These are phyloP conservation scores for Antrozous pallidus DNA, from an alignment of 2,797 vertebrate species.

Conservation along the genomic window DNA sequence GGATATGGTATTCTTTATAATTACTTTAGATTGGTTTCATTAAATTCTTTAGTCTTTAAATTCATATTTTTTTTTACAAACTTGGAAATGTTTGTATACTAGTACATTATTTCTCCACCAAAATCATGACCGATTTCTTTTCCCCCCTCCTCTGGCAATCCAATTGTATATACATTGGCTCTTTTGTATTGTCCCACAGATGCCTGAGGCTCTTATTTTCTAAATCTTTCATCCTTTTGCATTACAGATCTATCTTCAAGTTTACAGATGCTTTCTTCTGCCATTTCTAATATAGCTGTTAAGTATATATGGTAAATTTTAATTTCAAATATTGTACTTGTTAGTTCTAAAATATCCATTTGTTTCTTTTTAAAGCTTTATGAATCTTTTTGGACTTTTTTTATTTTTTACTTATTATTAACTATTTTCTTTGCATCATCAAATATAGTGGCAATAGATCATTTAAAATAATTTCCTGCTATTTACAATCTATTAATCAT, in stretches of 20 bases:
- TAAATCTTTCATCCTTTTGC: neutral
- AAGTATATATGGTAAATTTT: neutral
- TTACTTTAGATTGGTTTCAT: neutral
- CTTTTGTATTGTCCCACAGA: neutral
- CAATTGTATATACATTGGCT: neutral
- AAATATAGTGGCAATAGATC: neutral
- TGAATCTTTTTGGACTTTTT: neutral
- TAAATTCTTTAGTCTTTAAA: neutral
- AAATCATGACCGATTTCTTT: neutral
- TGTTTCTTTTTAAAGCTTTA: neutral
- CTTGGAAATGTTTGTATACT: neutral
- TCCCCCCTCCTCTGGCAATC: neutral
- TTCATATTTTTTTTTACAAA: neutral
- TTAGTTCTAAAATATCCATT: neutral
- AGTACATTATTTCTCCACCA: neutral
- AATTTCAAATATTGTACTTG: neutral
- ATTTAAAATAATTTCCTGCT: neutral
- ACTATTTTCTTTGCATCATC: constrained; percentile 13
- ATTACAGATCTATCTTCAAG: neutral
- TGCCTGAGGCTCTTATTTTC: neutral
- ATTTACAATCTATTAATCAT: neutral
- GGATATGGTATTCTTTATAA: neutral
- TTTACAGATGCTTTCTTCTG: neutral
- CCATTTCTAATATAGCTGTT: neutral
- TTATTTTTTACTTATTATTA: neutral